A percentile compares a stretch with the other conserved stretches of the same genome.
These are phyloP conservation scores for Paramacrobiotus metropolitanus DNA, from an alignment of 1,140 invertebrate species.

Conservation along the genomic window DNA sequence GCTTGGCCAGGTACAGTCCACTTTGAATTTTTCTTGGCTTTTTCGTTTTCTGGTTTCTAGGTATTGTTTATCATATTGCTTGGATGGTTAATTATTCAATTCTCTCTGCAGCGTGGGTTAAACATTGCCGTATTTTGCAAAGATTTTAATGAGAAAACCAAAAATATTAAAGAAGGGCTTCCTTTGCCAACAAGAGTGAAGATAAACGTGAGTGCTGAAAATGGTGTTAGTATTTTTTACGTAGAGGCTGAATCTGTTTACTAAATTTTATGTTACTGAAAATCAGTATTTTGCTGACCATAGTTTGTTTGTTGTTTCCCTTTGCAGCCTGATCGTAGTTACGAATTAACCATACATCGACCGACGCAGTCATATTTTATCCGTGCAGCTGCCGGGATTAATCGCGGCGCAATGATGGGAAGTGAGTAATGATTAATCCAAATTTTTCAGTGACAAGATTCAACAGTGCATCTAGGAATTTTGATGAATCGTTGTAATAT, in stretches of 20 bases:
- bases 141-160: slow-evolving; percentile 87
- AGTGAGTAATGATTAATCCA: slow-evolving; percentile 25
- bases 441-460: slow-evolving; percentile 1
- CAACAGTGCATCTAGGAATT: slow-evolving; percentile 4
- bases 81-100: background rate
- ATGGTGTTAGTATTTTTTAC: background rate
- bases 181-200: slow-evolving; percentile 55
- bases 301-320: slow-evolving; percentile 5
- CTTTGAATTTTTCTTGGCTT: background rate
- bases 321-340: slow-evolving; percentile 47
- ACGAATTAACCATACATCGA: slow-evolving; percentile 51
- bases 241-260: no score
- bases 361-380: slow-evolving; percentile 67
- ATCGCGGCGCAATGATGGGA: slow-evolving; percentile 48
- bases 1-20: slow-evolving; percentile 51
- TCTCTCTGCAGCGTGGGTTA: slow-evolving; percentile 47
- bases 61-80: background rate
- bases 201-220: slow-evolving; percentile 34
- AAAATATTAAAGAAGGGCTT: slow-evolving; percentile 70
- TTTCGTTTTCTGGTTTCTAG: background rate
- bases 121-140: slow-evolving; percentile 92
- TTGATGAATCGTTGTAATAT: slow-evolving; percentile 6
- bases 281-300: slow-evolving; percentile 4
- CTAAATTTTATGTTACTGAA: no score
- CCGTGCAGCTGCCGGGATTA: slow-evolving; percentile 77